Conservation (phyloP, 2,113 vertebrate genomes). For the Sakesphorus luctuosus region DNA sequence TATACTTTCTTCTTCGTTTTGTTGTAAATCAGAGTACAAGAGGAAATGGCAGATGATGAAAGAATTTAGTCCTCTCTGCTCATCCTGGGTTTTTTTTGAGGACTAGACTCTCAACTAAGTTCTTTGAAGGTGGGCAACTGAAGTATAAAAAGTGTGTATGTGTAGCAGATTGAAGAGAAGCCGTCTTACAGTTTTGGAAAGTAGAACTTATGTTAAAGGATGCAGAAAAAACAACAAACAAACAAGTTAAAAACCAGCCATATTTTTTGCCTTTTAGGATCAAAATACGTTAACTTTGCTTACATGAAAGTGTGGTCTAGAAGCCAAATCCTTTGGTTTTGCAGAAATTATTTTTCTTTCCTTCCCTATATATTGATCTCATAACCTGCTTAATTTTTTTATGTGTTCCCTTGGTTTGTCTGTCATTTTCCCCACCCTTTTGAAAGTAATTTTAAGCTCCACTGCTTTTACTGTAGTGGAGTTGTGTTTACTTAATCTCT, state of each 20-base stretch:
- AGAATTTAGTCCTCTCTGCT: not conserved
- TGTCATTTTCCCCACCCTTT: not conserved
- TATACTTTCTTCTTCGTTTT: not conserved
- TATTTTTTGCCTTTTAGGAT: not conserved
- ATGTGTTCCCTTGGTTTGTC: not conserved
- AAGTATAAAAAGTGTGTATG: not conserved
- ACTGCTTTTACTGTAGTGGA: not conserved
- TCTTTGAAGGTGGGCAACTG: not conserved
- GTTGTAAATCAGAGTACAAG: not conserved
- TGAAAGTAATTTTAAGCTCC: not conserved
- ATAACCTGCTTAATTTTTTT: not conserved
- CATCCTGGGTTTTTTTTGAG: not conserved
- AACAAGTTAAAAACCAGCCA: not conserved
- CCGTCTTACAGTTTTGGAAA: not conserved
- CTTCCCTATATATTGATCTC: not conserved
- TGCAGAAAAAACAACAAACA: not conserved
- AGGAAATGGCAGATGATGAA: not conserved
- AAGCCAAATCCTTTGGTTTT: not conserved
- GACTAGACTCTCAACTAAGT: not conserved
- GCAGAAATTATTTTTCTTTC: not conserved
- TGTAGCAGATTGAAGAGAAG: not conserved
- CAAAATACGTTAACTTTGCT: not conserved
- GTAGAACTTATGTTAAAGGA: not conserved
- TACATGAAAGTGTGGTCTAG: not conserved
- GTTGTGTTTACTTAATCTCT: not conserved